These are phyloP conservation scores for Tinea trinotella DNA, from an alignment of 2,888 invertebrate genomes.

Conservation along the genomic window DNA sequence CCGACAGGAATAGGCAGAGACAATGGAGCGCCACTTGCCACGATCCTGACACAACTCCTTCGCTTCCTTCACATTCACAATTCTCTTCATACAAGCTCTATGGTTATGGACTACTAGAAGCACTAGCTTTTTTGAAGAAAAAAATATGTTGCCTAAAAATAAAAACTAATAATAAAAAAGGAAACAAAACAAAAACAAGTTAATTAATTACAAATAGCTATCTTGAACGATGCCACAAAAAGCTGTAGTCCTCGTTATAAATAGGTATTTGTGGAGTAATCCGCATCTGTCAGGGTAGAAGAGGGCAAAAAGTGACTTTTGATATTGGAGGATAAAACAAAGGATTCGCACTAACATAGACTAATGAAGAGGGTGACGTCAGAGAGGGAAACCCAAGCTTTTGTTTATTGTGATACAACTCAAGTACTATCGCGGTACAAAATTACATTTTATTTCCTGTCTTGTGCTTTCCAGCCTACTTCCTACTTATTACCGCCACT, in stretches of 20 bases:
- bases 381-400: not conserved
- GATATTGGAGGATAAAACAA: slow-evolving; percentile 22
- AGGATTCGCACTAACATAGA: slow-evolving; percentile 21
- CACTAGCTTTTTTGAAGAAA: too few species aligned
- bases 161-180: not conserved
- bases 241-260: not conserved
- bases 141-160: slow-evolving; percentile 8
- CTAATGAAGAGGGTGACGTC: slow-evolving; percentile 20
- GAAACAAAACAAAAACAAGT: not conserved
- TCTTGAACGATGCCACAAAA: not conserved
- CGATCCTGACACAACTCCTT: too few species aligned
- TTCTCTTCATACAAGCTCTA: too few species aligned
- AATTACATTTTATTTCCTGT: not conserved
- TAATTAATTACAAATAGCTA: not conserved
- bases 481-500: too few species aligned
- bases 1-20: too few species aligned
- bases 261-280: slow-evolving; percentile 7
- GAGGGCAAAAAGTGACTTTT: slow-evolving; percentile 21
- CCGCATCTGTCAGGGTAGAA: slow-evolving; percentile 10
- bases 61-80: too few species aligned
- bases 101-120: too few species aligned
- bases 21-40: too few species aligned
- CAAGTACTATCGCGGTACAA: not conserved
- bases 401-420: not conserved
- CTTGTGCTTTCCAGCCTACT: too few species aligned